These are phyloP conservation scores for Drosophila sp. DNA, from an alignment of 1,140 invertebrate genomes.

Conservation along the genomic window DNA sequence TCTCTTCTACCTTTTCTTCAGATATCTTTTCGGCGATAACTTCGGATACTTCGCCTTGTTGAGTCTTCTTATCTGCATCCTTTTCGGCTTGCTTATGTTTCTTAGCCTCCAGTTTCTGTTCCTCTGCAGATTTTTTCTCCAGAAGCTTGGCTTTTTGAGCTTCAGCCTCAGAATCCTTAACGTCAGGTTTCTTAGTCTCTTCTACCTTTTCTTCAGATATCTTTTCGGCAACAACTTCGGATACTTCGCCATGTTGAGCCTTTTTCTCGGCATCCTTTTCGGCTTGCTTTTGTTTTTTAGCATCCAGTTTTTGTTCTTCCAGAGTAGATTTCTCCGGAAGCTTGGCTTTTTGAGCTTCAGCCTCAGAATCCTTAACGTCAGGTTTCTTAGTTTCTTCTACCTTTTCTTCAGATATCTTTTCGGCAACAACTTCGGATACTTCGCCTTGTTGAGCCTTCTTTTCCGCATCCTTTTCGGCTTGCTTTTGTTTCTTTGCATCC, in stretches of 20 bases:
- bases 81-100: conserved; percentile 25
- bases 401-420: conserved; percentile 28
- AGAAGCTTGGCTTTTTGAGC: conserved; percentile 42
- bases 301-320: conserved; percentile 28
- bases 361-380: conserved; percentile 12
- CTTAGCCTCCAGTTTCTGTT: conserved; percentile 25
- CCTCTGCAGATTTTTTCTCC: conserved; percentile 38
- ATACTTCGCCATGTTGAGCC: conserved; percentile 35
- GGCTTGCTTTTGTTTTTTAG: conserved; percentile 30
- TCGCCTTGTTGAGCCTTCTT: conserved; percentile 38
- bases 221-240: conserved; percentile 27
- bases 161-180: conserved; percentile 24
- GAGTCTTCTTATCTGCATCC: background rate
- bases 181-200: conserved; percentile 8
- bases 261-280: conserved; percentile 17
- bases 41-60: conserved; percentile 24
- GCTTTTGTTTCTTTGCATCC: conserved; percentile 9
- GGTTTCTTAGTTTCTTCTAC: conserved; percentile 21
- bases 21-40: conserved; percentile 14
- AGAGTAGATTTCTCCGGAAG: conserved; percentile 36
- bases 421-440: conserved; percentile 26
- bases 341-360: conserved; percentile 9
- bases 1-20: conserved; percentile 11
- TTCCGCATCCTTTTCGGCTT: conserved; percentile 14
- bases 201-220: conserved; percentile 20